Base-by-base conservation (phyloP, 2,888 invertebrate genomes). In the Thumatha senex region DNA sequence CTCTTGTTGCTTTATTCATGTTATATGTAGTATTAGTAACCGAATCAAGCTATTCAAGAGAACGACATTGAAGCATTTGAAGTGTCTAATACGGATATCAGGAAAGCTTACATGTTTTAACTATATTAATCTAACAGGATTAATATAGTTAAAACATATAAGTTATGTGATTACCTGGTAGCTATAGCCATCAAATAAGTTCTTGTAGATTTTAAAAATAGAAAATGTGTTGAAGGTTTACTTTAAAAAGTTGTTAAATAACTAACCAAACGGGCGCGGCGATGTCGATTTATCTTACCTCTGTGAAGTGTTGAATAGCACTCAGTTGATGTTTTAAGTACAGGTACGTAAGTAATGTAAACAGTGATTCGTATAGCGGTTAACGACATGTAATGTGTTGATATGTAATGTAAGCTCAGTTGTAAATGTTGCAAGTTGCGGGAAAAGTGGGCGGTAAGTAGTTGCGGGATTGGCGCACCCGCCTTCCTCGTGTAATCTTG, bases 331-430 rank as follows among this genome's bases (percentile, higher is more conserved):
- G 62, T 62, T 70, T 67, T 72, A 67, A 68, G 62, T 63, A 65
- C 54, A 59, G 63, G 62, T 56, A 52, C 49, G 61, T 62, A 55
- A 54, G 60, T 70, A 74, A 71, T 71, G 67, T 69, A 74, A 71
- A 72, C 76, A 67, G 51, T 64, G 63, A 70, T 73, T 74, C 74
- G 71, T 75, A 67, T 70, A 70, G 63, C 72, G 74, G 76, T 76
- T 72, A 76, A 72, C 70, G 76, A 74, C 76, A 67, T 65, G 67
- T 62, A 60, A 64, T 58, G 68, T 68, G 67, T 71, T 74, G 70
- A 67, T 66, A 76, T 61, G 52, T 67, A 67, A 46, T 57, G 52
- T 65, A 72, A 70, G 69, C 64, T 66, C 52, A 42, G 69, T 65
- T 73, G 18, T 68, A 67, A 63, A 62, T 64, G 67, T 56, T 65